Base-by-base conservation (phyloP, 1,140 invertebrate species). In the Cyrtorhinus lividipennis region DNA sequence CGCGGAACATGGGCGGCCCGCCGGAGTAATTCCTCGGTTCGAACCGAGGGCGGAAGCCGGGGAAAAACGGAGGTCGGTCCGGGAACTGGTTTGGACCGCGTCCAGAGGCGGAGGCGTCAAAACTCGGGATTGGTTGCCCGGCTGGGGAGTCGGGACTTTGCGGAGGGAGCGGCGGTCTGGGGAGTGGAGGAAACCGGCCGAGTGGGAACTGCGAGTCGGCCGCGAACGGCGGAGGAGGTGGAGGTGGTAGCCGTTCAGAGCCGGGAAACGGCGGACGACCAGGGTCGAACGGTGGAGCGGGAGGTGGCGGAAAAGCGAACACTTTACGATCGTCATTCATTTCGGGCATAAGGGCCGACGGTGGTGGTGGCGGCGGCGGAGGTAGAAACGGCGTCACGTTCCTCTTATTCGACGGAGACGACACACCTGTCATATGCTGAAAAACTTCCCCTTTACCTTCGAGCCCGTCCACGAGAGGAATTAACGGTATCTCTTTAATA, bases 1-100 rank as follows among this genome's bases (percentile, higher is more conserved):
- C 30, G 15, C 75, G 0, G 74, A 75, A 67, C 76, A 76, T 60
- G 76, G 76, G 3, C 76, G 69, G 23, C 73, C 78, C 65, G 68
- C 75, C 56, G 59, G 53, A 13, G 12, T 68, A 64, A 57, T 74
- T 73, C 61, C 73, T 75, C 1, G 15, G 5, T 12, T 45, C 59
- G 22, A 30, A 30, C 18, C 26, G 26, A 22, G 1, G 59, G 1
- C 59, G 5, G 1, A 30, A 1, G 8, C 25, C 1, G n/a, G 18
- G 15, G 24, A 15, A 5, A n/a, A 22, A 45, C 24, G 24, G 26
- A 20, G 3, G 1, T 8, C 22, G 59, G 24, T 1, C 20, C n/a
- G 23, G 18, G 10, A 15, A 30, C 23, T 1, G 25, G 59, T 38
- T 38, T 15, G 30, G 15, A 38, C 30, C 15, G 30, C 5, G 5